Base-by-base conservation (phyloP, 2,888 invertebrate species). In the Chaitophorus viminalis region DNA sequence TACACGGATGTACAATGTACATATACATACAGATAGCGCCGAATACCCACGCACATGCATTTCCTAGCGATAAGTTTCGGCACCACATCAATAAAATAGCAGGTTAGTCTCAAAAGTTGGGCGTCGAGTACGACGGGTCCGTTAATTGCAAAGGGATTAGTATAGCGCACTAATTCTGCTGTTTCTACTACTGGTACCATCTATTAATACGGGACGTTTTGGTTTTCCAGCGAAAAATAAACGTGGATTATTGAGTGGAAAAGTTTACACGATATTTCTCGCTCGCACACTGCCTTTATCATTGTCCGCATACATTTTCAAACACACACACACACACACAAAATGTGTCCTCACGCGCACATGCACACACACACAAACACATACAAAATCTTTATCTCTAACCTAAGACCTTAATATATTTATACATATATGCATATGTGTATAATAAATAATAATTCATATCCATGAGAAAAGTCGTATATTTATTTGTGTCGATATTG, bases 71-170 rank as follows among this genome's bases (percentile, higher is more conserved):
- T 46, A 33, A 5, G 14, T 29, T 76, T 76, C 46, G 21, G 21
- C 25, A 11, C 11, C 36, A 11, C n/a, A n/a, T 76, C n/a, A n/a
- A 76, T 76, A 76, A 76, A 39, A 39, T 46, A 76, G 46, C 68
- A 29, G 68, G 29, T 60, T 68, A 29, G 68, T 29, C 29, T 25
- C 68, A 6, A 8, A 25, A 46, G n/a, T 39, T n/a, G 46, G 46
- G n/a, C 46, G n/a, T 46, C 39, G 76, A n/a, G 76, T n/a, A 25
- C 39, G n/a, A 75, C 18, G 75, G 31, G 33, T 25, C 21, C 46
- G 76, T 76, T 76, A 76, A 76, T 76, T 76, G 76, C 76, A 14
- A 76, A 76, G 25, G 46, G 76, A 46, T 76, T 68, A 68, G 11
- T 25, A 6, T 3, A 29, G 68, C n/a, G 68, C 29, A 68, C 68